A percentile compares a stretch with the other conserved stretches of the same genome.
Conservation (phyloP, 2,797 vertebrate species). For the Notoglanidium macrostoma region DNA sequence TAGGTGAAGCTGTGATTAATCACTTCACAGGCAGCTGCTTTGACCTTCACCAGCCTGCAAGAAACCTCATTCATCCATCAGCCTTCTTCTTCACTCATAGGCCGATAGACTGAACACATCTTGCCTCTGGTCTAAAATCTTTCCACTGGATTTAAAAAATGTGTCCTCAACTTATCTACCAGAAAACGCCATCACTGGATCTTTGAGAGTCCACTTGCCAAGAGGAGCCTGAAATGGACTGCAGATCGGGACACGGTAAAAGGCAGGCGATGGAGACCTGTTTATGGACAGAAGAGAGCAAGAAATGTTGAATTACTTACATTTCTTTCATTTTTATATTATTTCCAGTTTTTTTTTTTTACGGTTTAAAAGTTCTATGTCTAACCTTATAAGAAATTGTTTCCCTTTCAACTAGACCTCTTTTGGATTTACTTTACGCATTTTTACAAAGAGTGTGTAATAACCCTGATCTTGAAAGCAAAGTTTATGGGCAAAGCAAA, state of each 20-base stretch:
- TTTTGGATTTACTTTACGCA: neutral
- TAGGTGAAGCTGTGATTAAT: constrained; percentile 18
- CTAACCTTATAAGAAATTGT: neutral
- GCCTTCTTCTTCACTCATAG: neutral
- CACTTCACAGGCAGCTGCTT: constrained; percentile 25
- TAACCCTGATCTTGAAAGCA: neutral
- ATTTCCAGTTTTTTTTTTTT: neutral
- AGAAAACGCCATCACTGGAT: constrained; percentile 70
- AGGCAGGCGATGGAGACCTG: constrained; percentile 89
- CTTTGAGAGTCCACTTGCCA: constrained; percentile 79
- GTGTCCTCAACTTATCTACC: constrained; percentile 19
- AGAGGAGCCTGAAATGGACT: constrained; percentile 76
- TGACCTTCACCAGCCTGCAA: constrained; percentile 27
- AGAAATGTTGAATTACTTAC: neutral
- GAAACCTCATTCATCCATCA: constrained; percentile 15
- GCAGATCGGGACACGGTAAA: constrained; percentile 80
- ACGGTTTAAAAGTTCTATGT: neutral
- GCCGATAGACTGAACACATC: constrained; percentile 36
- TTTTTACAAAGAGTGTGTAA: neutral
- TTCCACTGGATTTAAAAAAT: constrained; percentile 34
- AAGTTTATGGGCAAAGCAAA: constrained; percentile 17
- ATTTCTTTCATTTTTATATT: neutral
- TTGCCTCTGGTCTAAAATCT: constrained; percentile 52
- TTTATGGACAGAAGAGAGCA: constrained; percentile 36
- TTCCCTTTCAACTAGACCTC: neutral